Evolutionary conservation across 2,888 invertebrate species (phyloP), one percentile per base, ranked within the genome.

Genomic region (Cremastobaeus sp.): DNA sequence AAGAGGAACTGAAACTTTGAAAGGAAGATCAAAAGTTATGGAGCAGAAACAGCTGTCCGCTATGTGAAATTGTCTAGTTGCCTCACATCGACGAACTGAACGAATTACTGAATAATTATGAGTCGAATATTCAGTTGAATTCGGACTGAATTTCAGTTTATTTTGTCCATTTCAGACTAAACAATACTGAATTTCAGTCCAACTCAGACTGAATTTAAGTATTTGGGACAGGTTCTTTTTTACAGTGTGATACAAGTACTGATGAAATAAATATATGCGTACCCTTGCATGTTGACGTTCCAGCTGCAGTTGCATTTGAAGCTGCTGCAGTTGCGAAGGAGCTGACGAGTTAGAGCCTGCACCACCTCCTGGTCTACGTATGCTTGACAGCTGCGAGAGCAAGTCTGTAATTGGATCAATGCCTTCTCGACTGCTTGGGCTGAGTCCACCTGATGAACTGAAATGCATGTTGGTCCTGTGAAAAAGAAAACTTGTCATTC

Each of bases 351-450:
- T 89, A 32, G 78, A 72, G 25, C 77, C 72, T 48, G 76, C 65
- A 76, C 89, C 86, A 78, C 89, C 89, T 48, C 91, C 90, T 64
- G 90, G 90, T 82, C 96, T 93, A 84, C 98, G 91, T 79, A 97
- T 97, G 82, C 97, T 97, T 50, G 97, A 97, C 88, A 98, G 90
- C 90, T 98, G 98, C 68, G 97, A 97, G 78, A 98, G 90, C 78
- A 98, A 90, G 90, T 98, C 98, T 76, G 97, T 96, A 84, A 98
- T 98, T 71, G 98, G 98, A 90, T 98, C 98, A 86, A 97, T 97
- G 76, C 95, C 93, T 88, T 97, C 97, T 82, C 97, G 92, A 84
- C 94, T 94, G 83, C 94, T 96, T 79, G 97, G 96, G 83, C 95
- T 94, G 83, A 96, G 91, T 74, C 95, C 95, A 82, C 93, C 93